Evolutionary conservation across 2,797 vertebrate species (phyloP), one percentile per base, ranked within the genome.

Genomic region (Myotis daubentonii): DNA sequence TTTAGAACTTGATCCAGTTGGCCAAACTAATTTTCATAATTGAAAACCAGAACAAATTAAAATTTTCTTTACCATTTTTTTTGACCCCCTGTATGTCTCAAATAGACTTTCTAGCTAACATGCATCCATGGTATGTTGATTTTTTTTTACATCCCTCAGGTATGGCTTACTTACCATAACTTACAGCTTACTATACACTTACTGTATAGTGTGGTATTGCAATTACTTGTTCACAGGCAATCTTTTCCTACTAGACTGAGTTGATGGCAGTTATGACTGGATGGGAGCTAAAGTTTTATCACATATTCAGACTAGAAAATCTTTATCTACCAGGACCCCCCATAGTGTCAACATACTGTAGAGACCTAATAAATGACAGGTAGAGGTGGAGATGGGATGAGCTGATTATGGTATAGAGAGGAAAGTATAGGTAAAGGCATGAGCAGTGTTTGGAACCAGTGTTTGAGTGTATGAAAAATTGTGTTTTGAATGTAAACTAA

Each of bases 221-320:
- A 33, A 8, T 76, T 79, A 66, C 23, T 49, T 44, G 16, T 60
- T 80, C 44, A 70, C 28, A 68, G 55, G 19, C 53, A 15, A 0
- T n/a, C 12, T 82, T 71, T 47, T 91, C 33, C 88, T 87, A 0
- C 36, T 49, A 86, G 57, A 75, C 38, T 62, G 47, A 78, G 17
- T 65, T 49, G 55, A 19, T 95, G 74, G 62, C n/a, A 33, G 5
- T 92, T 60, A 38, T 74, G 91, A 70, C 55, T 49, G 20, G 20
- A 70, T 88, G 51, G 70, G 68, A 78, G 49, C 49, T 88, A 20
- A 91, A 30, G 47, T 83, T 89, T 89, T 87, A 87, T 71, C 53
- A 44, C 30, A 25, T 87, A 53, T 76, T 36, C 20, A 94, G 22
- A 82, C 33, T 78, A 65, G 66, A 36, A 68, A 66, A 19, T 57